Percentiles rank a stretch among this genome's conserved stretches.
Conservation (phyloP, 2,888 invertebrate genomes). For the Parasteatoda lunata region DNA sequence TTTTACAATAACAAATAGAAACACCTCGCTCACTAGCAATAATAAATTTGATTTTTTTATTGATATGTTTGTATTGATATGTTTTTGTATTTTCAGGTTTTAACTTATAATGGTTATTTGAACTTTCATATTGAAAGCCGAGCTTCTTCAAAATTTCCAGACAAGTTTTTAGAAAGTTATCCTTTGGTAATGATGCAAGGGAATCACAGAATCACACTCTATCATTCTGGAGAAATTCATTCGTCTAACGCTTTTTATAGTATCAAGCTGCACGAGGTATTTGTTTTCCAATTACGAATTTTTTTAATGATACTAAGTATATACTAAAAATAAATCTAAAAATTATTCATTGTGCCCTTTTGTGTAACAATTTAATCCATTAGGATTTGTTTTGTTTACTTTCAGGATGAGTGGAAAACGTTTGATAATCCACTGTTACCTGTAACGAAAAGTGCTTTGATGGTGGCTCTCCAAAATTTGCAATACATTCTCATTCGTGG, state of each 20-base stretch:
- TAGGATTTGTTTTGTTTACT: constrained; percentile 4
- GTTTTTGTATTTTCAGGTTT: constrained; percentile 77
- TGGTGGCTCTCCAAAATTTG: constrained; percentile 93
- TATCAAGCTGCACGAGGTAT: constrained; percentile 74
- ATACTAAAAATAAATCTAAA: neutral
- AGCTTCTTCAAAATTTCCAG: constrained; percentile 77
- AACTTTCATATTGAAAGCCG: constrained; percentile 83
- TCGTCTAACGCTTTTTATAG: constrained; percentile 76
- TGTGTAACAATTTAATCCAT: neutral
- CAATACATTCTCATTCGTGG: constrained; percentile 86
- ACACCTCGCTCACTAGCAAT: too few species aligned
- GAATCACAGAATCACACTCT: constrained; percentile 82
- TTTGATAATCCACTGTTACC: constrained; percentile 77
- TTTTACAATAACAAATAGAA: too few species aligned
- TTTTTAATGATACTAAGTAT: neutral
- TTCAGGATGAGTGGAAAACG: constrained; percentile 81
- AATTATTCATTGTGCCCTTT: neutral
- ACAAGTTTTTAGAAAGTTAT: constrained; percentile 79
- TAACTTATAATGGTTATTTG: constrained; percentile 92
- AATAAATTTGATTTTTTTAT: too few species aligned
- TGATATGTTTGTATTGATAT: too few species aligned
- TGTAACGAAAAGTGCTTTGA: constrained; percentile 85
- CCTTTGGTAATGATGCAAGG: constrained; percentile 90
- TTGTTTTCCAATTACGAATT: neutral
- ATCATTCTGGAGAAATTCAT: constrained; percentile 79